Conservation (phyloP, 1,140 invertebrate species). For the Drosophila lacertosa region DNA sequence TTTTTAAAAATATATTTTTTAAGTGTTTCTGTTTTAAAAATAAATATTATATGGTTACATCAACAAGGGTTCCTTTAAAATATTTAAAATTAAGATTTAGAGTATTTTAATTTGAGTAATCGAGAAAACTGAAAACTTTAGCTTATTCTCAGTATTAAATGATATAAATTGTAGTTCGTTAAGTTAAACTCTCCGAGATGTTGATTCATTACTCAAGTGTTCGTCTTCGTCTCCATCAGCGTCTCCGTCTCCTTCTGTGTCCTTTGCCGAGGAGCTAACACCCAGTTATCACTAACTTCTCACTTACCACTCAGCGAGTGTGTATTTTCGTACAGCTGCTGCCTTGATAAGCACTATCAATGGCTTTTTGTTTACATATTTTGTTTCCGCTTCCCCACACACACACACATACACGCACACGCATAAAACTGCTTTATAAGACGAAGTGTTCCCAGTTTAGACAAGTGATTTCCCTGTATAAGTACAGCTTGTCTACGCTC, state of each 20-base stretch:
- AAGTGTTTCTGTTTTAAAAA: no score
- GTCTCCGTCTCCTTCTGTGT: slow-evolving; percentile 13
- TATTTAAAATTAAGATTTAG: no score
- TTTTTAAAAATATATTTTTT: no score
- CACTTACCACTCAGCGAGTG: slow-evolving; percentile 19
- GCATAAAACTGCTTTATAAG: slow-evolving; percentile 23
- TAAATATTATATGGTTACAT: no score
- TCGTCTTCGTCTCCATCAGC: slow-evolving; percentile 10
- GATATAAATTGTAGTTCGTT: slow-evolving; percentile 28
- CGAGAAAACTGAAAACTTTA: no score
- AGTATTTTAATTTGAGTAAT: no score
- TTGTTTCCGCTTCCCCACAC: slow-evolving; percentile 12
- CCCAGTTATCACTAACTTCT: slow-evolving; percentile 42
- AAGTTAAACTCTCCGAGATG: slow-evolving; percentile 22
- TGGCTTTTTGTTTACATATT: slow-evolving; percentile 45
- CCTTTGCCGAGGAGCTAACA: slow-evolving; percentile 35
- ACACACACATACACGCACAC: neutral
- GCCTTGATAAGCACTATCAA: slow-evolving; percentile 68
- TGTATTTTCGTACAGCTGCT: slow-evolving; percentile 34
- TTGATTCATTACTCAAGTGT: slow-evolving; percentile 29
- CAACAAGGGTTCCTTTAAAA: no score
- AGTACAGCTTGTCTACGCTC: neutral
- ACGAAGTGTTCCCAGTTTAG: slow-evolving; percentile 43
- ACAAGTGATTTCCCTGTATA: neutral
- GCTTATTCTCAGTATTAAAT: slow-evolving; percentile 18